Evolutionary conservation across 2,888 invertebrate genomes (phyloP), one percentile per base, ranked within the genome.

Genomic region (Galeruca laticollis): DNA sequence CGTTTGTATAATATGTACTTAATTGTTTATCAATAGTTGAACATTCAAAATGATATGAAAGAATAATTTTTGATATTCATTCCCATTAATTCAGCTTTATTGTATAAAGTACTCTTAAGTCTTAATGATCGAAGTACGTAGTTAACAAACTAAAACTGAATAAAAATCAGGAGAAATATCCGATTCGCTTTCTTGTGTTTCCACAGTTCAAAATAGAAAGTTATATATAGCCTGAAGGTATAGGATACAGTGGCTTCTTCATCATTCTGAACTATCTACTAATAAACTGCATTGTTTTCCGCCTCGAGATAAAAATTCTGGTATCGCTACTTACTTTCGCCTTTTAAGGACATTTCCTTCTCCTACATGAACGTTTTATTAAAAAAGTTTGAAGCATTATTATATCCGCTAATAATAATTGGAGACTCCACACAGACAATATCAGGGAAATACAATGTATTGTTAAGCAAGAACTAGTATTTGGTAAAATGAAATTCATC

Each of bases 291-390:
- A 47, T 47, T 18, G 18, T 47, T 47, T 18, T 2, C 18, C 18
- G 47, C 9, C 47, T 47, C 9, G 8, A 15, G 47, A 47, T 47
- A 18, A 47, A 47, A 47, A 47, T 47, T 47, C 18, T 47, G 8
- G 15, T 47, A 18, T 47, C 47, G 15, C 15, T 9, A 18, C 18
- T 47, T 47, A 43, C 43, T 43, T 43, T 43, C 43, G 43, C 43
- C 43, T 26, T 26, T 47, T 43, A 13, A 26, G 13, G 15, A 43
- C 20, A 43, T 60, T 63, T 56, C 54, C 47, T 40, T 37, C 54
- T 31, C 40, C 10, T 37, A 40, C 21, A 21, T 43, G 62, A 51
- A 33, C 51, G 49, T 62, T 51, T 62, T 62, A 62, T 62, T 62
- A 51, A 62, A 62, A 62, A 62, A 62, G 21, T 51, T 62, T 20